A percentile compares a stretch with the other conserved stretches of the same genome.
phyloP scores from a whole-genome alignment of 2,113 vertebrate species.

The Etheostoma cragini region DNA sequence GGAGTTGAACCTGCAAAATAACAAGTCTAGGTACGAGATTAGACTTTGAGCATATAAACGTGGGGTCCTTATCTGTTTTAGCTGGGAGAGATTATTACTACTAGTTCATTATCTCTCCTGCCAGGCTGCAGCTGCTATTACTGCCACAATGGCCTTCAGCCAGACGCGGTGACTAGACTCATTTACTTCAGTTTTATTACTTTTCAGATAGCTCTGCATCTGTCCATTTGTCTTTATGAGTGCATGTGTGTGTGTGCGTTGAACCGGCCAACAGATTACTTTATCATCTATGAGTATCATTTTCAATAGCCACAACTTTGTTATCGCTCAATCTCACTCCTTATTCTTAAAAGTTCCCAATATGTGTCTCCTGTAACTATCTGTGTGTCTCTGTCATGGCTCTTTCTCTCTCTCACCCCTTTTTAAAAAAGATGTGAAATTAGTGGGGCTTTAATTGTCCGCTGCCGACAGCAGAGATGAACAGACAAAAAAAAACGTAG shows the following conservation, averaged over 20 bases:
- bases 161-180: slow-evolving; percentile 61
- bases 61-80: slow-evolving; percentile 58
- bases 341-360: slow-evolving; percentile 38
- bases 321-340: slow-evolving; percentile 45
- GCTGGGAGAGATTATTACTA: slow-evolving; percentile 68
- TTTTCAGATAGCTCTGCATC: slow-evolving; percentile 72
- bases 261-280: slow-evolving; percentile 53
- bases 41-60: slow-evolving; percentile 52
- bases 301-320: slow-evolving; percentile 63
- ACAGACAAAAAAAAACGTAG: not conserved
- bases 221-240: slow-evolving; percentile 63
- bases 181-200: slow-evolving; percentile 79
- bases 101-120: slow-evolving; percentile 66
- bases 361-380: slow-evolving; percentile 24
- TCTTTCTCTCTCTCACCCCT: slow-evolving; percentile 7
- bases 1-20: slow-evolving; percentile 60
- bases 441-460: slow-evolving; percentile 50
- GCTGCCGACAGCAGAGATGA: slow-evolving; percentile 26
- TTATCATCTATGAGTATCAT: slow-evolving; percentile 70
- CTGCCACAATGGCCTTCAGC: slow-evolving; percentile 65
- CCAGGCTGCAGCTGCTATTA: slow-evolving; percentile 62
- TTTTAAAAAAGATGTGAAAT: slow-evolving; percentile 34
- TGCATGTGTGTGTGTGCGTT: slow-evolving; percentile 18
- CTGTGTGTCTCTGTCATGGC: slow-evolving; percentile 1
- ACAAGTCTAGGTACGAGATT: slow-evolving; percentile 35